Base-by-base conservation (phyloP, 2,113 vertebrate genomes). In the Prietella phreatophila region DNA sequence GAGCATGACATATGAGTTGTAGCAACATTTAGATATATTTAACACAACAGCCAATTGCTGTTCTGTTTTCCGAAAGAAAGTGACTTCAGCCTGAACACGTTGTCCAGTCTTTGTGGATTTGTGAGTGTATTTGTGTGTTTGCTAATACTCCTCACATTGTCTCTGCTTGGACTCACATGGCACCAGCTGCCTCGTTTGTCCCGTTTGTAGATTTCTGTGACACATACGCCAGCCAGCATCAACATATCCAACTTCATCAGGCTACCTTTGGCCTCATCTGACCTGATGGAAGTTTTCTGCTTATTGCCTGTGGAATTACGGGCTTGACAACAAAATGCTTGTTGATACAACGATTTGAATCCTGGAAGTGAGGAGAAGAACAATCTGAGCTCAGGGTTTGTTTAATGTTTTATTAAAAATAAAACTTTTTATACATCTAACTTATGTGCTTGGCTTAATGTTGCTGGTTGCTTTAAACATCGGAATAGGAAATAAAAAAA, bases 201-300 rank as follows among this genome's bases (percentile, higher is more conserved):
- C 80, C 60, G 86, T 90, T 92, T 87, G 93, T 93, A 93, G 92
- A 91, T 93, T 93, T 83, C 91, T 58, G 88, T 94, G 93, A 94
- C 94, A 95, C 91, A 91, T 94, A 93, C 89, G 94, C 93, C 93
- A 93, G 88, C 71, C 89, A 85, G 91, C 91, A 95, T 94, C 92
- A 94, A 82, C 89, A 22, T 92, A 92, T 93, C 89, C 90, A 53
- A 87, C 92, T 85, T 55, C 13, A 86, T 92, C 92, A 89, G 80
- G 27, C 75, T 47, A 89, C 91, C 91, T 73, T 20, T 89, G 92
- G 91, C 82, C 89, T 93, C 90, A 94, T 93, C 81, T 90, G 88
- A 87, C 89, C 91, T 94, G 94, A 95, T 89, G 90, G 89, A 89
- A 88, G 83, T 91, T 94, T 91, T 93, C 94, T 95, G 94, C 91